A percentile compares a stretch with the other conserved stretches of the same genome.
phyloP scores from a whole-genome alignment of 2,888 invertebrate species.

The Trilocha varians region DNA sequence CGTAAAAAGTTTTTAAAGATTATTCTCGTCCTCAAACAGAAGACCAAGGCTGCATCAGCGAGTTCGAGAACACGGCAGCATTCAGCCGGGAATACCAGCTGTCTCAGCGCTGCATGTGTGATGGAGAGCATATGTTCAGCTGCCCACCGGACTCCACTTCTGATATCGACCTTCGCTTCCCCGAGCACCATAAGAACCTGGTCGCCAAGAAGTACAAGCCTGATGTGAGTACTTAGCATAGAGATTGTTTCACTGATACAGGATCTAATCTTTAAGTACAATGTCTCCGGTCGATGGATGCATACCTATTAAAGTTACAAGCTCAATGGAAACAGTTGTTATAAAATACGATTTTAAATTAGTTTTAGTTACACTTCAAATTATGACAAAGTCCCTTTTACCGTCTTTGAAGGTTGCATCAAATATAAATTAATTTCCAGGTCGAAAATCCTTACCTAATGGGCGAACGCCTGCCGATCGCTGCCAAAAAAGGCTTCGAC shows the following conservation, averaged over 20 bases:
- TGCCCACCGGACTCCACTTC: slow-evolving; percentile 78
- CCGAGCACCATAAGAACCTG: slow-evolving; percentile 78
- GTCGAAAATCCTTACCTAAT: slow-evolving; percentile 86
- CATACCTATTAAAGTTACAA: no score
- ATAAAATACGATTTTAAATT: no score
- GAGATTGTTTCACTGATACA: no score
- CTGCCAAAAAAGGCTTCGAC: slow-evolving; percentile 92
- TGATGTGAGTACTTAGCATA: slow-evolving; percentile 42
- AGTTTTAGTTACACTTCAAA: no score
- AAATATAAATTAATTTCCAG: slow-evolving; percentile 55
- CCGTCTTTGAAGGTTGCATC: background rate
- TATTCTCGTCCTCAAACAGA: slow-evolving; percentile 53
- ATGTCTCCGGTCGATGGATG: no score
- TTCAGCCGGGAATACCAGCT: slow-evolving; percentile 95
- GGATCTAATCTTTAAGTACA: no score
- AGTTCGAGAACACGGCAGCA: slow-evolving; percentile 95
- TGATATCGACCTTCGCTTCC: slow-evolving; percentile 77
- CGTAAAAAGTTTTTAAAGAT: background rate
- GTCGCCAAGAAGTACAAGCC: slow-evolving; percentile 84
- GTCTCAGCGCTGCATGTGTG: slow-evolving; percentile 97
- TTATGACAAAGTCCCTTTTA: background rate
- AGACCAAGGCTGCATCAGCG: slow-evolving; percentile 90
- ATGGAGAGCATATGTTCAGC: slow-evolving; percentile 97
- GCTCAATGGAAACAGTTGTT: no score
- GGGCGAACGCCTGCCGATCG: slow-evolving; percentile 91